These are phyloP conservation scores for Bactericera cockerelli DNA, from an alignment of 1,140 invertebrate species.

Conservation along the genomic window DNA sequence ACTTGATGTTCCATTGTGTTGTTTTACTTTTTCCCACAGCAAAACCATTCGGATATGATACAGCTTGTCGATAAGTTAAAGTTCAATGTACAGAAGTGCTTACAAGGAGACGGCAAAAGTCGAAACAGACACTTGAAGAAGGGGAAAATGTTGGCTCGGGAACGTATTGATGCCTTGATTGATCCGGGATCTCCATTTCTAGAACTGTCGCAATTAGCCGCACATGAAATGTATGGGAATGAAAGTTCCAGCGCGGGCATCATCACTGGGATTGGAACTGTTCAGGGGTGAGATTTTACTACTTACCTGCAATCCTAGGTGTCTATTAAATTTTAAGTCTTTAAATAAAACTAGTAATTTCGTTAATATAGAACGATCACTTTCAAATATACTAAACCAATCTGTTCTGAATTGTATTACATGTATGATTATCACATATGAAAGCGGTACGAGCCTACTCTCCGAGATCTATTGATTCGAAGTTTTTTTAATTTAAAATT, in stretches of 20 bases:
- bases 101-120: constrained; percentile 54
- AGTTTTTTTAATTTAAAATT: no score
- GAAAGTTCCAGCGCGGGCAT: constrained; percentile 76
- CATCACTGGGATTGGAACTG: constrained; percentile 82
- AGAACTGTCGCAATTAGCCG: constrained; percentile 88
- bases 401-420: no score
- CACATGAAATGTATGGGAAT: constrained; percentile 73
- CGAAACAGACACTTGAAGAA: constrained; percentile 53
- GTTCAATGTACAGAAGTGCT: not conserved
- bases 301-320: no score
- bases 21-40: not conserved
- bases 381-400: no score
- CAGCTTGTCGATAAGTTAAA: not conserved
- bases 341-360: no score
- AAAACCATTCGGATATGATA: not conserved
- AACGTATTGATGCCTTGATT: constrained; percentile 72
- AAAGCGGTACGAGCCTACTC: no score
- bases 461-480: no score
- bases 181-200: constrained; percentile 83
- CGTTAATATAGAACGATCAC: no score
- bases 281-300: no score
- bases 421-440: no score
- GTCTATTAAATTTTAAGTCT: no score
- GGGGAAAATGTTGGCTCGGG: constrained; percentile 80
- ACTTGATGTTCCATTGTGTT: no score